Percentiles rank a stretch among this genome's conserved stretches.
These are phyloP conservation scores for Tenthredo mesomela DNA, from an alignment of 2,888 invertebrate species.

Conservation along the genomic window DNA sequence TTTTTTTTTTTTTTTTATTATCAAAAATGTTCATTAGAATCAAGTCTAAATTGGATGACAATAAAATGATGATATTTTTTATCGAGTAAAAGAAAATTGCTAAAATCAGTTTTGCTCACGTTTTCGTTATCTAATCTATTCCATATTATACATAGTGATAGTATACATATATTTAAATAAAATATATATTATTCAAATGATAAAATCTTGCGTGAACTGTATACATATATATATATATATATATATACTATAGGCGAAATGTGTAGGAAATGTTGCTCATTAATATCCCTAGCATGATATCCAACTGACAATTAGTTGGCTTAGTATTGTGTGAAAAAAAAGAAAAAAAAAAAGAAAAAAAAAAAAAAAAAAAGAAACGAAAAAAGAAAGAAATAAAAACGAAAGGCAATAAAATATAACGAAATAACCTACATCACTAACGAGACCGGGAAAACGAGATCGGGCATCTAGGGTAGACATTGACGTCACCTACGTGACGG, in stretches of 20 bases:
- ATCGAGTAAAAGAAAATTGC: no score
- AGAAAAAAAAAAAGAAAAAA: not conserved
- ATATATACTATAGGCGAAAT: not conserved
- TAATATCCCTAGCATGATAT: not conserved
- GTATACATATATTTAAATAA: not conserved
- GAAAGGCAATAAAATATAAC: conserved; percentile 18
- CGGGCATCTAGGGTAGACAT: conserved; percentile 5
- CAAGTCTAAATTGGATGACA: no score
- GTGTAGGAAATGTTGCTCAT: not conserved
- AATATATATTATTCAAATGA: not conserved
- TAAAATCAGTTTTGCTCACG: not conserved
- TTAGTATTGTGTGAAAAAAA: not conserved
- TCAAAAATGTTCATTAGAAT: no score
- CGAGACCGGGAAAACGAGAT: conserved; percentile 17
- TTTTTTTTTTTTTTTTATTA: no score
- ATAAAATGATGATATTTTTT: no score
- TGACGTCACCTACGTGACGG: conserved; percentile 6
- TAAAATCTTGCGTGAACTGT: not conserved
- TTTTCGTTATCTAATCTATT: not conserved
- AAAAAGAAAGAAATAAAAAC: not conserved
- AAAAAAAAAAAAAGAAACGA: not conserved
- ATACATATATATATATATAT: not conserved
- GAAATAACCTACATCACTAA: conserved; percentile 4
- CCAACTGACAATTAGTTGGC: not conserved
- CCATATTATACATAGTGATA: not conserved